phyloP scores from a whole-genome alignment of 2,797 vertebrate genomes.

The Valencia hispanica region DNA sequence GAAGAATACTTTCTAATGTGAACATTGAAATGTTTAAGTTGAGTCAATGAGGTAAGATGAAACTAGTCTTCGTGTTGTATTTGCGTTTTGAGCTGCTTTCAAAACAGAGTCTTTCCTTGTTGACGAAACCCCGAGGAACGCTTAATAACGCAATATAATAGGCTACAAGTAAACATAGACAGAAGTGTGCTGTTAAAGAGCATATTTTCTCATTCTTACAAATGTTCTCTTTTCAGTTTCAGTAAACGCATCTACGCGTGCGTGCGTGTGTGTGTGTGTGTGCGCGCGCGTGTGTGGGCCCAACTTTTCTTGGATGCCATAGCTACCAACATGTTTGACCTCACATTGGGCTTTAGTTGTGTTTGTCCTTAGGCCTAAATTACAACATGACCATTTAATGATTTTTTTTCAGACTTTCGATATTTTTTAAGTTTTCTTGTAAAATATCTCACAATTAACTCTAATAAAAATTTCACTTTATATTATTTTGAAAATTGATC shows the following conservation, averaged over 20 bases:
- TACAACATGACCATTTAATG: neutral
- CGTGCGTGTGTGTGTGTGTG: too few species aligned
- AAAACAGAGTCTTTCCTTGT: neutral
- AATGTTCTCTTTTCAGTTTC: neutral
- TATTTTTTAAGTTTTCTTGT: neutral
- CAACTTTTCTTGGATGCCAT: neutral
- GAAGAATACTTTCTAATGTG: neutral
- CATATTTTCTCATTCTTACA: neutral
- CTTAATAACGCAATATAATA: neutral
- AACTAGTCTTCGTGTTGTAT: neutral
- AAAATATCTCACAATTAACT: neutral
- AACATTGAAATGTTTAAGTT: neutral
- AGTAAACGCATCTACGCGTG: too few species aligned
- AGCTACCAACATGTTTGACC: neutral
- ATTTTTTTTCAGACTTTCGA: neutral
- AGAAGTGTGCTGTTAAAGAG: neutral
- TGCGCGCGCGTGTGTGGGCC: too few species aligned
- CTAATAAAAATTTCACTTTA: neutral
- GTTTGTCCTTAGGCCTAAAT: neutral
- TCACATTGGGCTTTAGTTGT: neutral
- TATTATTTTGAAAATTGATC: neutral
- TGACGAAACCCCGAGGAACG: neutral
- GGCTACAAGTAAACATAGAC: neutral
- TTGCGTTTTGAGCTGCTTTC: neutral
- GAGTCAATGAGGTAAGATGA: neutral